These are phyloP conservation scores for Solea senegalensis DNA, from an alignment of 2,113 vertebrate species.

Conservation along the genomic window DNA sequence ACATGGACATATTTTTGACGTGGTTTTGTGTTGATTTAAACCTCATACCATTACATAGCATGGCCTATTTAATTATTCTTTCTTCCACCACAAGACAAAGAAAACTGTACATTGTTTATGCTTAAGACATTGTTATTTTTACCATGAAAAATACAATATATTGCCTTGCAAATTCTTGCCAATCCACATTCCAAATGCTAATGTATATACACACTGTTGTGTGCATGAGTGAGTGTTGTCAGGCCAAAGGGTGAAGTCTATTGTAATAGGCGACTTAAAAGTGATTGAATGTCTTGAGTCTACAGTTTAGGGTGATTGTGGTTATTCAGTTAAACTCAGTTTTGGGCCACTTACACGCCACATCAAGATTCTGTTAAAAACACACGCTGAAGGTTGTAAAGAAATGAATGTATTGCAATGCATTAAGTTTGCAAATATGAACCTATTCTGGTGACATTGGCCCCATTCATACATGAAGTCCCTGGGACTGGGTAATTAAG, in stretches of 20 bases:
- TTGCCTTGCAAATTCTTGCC: too few species aligned
- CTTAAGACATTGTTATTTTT: too few species aligned
- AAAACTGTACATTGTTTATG: too few species aligned
- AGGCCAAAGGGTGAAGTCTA: conserved; percentile 15
- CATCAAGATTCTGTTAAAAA: neutral
- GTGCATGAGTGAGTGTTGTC: neutral
- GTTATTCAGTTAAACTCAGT: conserved; percentile 5
- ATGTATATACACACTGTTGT: too few species aligned
- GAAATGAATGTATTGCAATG: neutral
- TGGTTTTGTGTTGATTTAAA: too few species aligned
- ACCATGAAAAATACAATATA: too few species aligned
- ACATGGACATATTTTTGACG: too few species aligned
- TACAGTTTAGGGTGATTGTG: conserved; percentile 1
- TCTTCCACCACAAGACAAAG: too few species aligned
- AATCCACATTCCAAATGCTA: too few species aligned
- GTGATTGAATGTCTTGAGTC: conserved; percentile 16
- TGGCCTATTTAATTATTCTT: too few species aligned
- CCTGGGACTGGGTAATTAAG: conserved; percentile 62
- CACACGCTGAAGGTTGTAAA: neutral
- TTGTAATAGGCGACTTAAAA: conserved; percentile 27
- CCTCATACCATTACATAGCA: too few species aligned
- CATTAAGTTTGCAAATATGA: conserved; percentile 6
- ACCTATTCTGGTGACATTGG: conserved; percentile 13
- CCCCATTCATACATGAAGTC: conserved; percentile 16
- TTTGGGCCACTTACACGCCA: neutral